These are phyloP conservation scores for Zaprionus obscuricornis DNA, from an alignment of 2,888 invertebrate genomes.

Conservation along the genomic window DNA sequence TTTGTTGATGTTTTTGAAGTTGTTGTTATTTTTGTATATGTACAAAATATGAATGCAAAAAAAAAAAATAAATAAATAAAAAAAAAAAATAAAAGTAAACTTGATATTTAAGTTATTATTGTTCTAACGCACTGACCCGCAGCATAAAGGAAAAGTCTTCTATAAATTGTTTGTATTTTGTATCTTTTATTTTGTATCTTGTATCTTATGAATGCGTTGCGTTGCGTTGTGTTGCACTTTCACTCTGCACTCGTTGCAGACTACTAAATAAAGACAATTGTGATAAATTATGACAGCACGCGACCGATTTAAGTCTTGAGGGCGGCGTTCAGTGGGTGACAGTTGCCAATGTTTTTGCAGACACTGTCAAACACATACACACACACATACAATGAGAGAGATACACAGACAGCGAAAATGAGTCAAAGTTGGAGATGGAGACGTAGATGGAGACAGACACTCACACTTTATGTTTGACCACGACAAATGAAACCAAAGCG, in stretches of 20 bases:
- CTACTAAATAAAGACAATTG: slow-evolving; percentile 58
- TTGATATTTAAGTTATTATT: slow-evolving; percentile 39
- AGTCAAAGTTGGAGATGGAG: too few relatives aligned
- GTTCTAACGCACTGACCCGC: slow-evolving; percentile 65
- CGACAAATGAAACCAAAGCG: slow-evolving; percentile 43
- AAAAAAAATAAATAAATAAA: background rate
- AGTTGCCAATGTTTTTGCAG: background rate
- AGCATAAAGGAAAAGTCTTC: slow-evolving; percentile 47
- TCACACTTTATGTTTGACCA: slow-evolving; percentile 15
- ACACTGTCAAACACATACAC: slow-evolving; percentile 15
- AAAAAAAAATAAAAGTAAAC: slow-evolving; percentile 1
- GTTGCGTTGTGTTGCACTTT: slow-evolving; percentile 46
- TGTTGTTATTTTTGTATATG: slow-evolving; percentile 3
- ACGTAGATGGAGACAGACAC: slow-evolving; percentile 1
- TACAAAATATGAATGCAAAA: background rate
- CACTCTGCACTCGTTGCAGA: slow-evolving; percentile 24
- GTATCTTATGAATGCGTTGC: slow-evolving; percentile 6
- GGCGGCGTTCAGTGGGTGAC: background rate
- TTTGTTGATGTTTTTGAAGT: too few relatives aligned
- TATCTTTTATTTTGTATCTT: slow-evolving; percentile 14
- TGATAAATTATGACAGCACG: slow-evolving; percentile 74
- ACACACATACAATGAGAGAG: slow-evolving; percentile 7
- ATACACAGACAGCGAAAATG: slow-evolving; percentile 11
- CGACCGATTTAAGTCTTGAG: slow-evolving; percentile 41
- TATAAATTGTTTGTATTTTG: slow-evolving; percentile 62